Base-by-base conservation (phyloP, 2,888 invertebrate species). In the Aleiodes alternator region DNA sequence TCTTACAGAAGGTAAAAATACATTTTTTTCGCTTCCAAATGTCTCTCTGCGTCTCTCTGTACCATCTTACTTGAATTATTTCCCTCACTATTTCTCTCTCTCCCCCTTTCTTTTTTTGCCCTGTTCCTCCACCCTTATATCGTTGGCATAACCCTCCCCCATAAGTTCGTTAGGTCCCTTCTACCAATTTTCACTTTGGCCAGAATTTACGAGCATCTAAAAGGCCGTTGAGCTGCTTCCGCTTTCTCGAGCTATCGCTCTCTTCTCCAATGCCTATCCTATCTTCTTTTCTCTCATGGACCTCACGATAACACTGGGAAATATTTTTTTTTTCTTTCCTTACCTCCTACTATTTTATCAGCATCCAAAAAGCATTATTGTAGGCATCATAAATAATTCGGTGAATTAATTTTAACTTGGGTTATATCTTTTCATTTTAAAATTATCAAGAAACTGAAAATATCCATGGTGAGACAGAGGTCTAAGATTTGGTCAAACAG, bases 131-230 rank as follows among this genome's bases (percentile, higher is more conserved):
- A 53, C 34, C 69, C 38, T 50, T 34, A 59, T 29, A 64, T 64
- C 64, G 43, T 11, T 48, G 43, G 72, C 75, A 71, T 61, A 59
- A 2, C 34, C 77, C 79, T 77, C 73, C 76, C 84, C 84, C 85
- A 85, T 87, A 85, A 87, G 87, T 87, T 87, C 85, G 85, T 87
- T 86, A 86, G 83, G 83, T 84, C 83, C 84, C 83, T 73, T 77
- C 78, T 76, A 84, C 86, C 85, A 87, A 87, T 87, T 86, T 87
- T 83, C 85, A 84, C 86, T 84, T 85, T 84, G 85, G 9, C 83
- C 84, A 85, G 83, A 85, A 87, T 86, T 87, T 87, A 87, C 85
- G 86, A 84, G 81, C 84, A 76, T 81, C 86, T 85, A 85, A 86
- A 86, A 86, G 85, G 84, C 83, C 82, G 80, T 82, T 76, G 76